These are phyloP conservation scores for Macroglossus sobrinus DNA, from an alignment of 2,113 vertebrate genomes.

Conservation along the genomic window DNA sequence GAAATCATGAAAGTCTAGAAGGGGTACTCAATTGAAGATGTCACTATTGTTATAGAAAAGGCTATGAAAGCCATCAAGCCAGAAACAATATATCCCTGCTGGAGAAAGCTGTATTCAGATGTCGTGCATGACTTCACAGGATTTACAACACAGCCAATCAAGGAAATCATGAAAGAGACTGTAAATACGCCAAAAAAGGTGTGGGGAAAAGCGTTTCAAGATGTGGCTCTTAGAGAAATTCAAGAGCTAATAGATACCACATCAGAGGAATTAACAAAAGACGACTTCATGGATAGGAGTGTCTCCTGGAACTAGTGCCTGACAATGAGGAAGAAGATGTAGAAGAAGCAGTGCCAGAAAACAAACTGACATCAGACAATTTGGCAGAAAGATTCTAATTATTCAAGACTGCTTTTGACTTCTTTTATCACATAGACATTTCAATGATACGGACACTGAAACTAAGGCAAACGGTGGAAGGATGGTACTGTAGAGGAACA, in stretches of 20 bases:
- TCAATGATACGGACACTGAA: neutral
- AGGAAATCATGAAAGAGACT: neutral
- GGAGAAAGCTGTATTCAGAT: neutral
- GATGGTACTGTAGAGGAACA: neutral
- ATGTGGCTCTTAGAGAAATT: neutral
- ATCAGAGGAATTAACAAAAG: neutral
- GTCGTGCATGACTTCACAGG: neutral
- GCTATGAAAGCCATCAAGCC: neutral
- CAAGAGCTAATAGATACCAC: neutral
- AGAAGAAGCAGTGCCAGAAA: neutral
- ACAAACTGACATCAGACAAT: neutral
- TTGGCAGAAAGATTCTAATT: neutral
- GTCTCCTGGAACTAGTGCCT: neutral
- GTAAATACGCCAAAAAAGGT: neutral
- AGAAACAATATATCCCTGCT: neutral
- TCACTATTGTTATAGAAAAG: neutral
- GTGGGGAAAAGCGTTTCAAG: neutral
- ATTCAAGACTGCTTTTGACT: neutral
- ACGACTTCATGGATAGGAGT: neutral
- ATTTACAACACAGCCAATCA: neutral
- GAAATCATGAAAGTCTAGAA: too few species aligned
- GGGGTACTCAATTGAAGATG: too few species aligned
- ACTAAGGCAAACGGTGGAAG: neutral
- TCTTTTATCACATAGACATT: neutral
- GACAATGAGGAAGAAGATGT: neutral